Evolutionary conservation across 2,113 vertebrate species (phyloP), one percentile per base, ranked within the genome.

Genomic region (Ophthalmotilapia sp.): DNA sequence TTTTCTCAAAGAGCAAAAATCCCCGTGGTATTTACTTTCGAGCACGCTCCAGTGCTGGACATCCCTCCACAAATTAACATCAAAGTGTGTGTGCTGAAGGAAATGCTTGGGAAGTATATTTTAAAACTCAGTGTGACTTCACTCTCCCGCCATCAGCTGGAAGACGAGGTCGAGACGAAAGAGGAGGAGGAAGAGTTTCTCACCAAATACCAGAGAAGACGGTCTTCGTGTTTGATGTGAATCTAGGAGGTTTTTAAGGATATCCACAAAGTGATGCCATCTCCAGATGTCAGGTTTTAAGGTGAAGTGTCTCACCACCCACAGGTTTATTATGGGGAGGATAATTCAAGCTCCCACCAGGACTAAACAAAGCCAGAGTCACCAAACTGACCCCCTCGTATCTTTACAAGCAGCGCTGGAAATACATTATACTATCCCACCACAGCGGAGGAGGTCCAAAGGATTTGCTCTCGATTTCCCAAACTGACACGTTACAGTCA

Each of bases 121-220:
- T 98, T 94, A 96, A 96, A 93, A 96, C 97, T 73, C 97, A 95
- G 97, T 97, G 87, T 96, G 97, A 97, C 92, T 95, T 93, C 96
- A n/a, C 94, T 96, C 94, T 96, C 94, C 91, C 82, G 81, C 68
- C 82, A 90, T 90, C 8, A 81, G 87, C 42, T 68, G 86, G 87
- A 80, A 40, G 90, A 95, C 87, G 83, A 56, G 65, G 29, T 75
- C 15, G 26, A 58, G 51, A 38, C 53, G 49, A 88, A 93, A 17
- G 40, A 75, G 33, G 55, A 81, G n/a, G 53, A 53, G 53, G 85
- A 45, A 14, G 47, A 92, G 75, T 83, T 91, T 93, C 94, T 95
- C 95, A 95, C 95, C 93, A 91, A 53, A 23, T 70, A 15, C 51
- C 55, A 47, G 73, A 53, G 21, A 42, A 47, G 36, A 17, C 2